Evolutionary conservation across 2,113 vertebrate species (phyloP), one percentile per base, ranked within the genome.

Genomic region (Australoheros scitulus): DNA sequence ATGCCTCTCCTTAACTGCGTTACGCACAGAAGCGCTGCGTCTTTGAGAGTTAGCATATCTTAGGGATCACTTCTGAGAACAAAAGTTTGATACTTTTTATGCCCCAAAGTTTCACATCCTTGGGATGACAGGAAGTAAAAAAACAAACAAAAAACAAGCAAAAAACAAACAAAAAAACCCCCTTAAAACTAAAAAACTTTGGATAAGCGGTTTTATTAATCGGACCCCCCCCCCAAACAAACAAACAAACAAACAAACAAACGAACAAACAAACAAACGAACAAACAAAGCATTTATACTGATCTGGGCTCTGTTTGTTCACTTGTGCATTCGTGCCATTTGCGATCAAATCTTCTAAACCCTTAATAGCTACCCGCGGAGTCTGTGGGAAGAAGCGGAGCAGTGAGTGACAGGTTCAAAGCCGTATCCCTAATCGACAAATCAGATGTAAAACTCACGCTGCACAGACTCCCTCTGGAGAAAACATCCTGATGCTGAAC

Each of bases 1-100:
- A 88, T 85, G 91, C 34, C 77, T 91, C 85, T 81, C 78, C 82
- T 68, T 89, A 88, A 93, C 92, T 55, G 83, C 75, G 91, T 93
- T 91, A 91, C 80, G 78, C 90, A 18, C 82, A 76, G n/a, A 83
- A 80, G 84, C 74, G 43, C 79, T 7, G 11, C 7, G 64, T 14
- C 36, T 55, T 24, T 75, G 34, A 47, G 86, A 89, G 70, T 74
- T 82, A 82, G 80, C 77, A 90, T 61, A 47, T 79, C 38, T 52
- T 32, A 47, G 17, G 2, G 5, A 43, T 43, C 41, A 65, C 68
- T 17, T 57, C 84, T 79, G 80, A 56, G n/a, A 29, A 20, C 17
- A 50, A 26, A n/a, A 1, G 58, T 22, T 15, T 47, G 63, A 36
- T 9, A 65, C 5, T 15, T 79, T 88, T 87, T 82, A 72, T 65